Percentiles rank a stretch among this genome's conserved stretches.
These are phyloP conservation scores for Noctua comes DNA, from an alignment of 2,888 invertebrate species.

Conservation along the genomic window DNA sequence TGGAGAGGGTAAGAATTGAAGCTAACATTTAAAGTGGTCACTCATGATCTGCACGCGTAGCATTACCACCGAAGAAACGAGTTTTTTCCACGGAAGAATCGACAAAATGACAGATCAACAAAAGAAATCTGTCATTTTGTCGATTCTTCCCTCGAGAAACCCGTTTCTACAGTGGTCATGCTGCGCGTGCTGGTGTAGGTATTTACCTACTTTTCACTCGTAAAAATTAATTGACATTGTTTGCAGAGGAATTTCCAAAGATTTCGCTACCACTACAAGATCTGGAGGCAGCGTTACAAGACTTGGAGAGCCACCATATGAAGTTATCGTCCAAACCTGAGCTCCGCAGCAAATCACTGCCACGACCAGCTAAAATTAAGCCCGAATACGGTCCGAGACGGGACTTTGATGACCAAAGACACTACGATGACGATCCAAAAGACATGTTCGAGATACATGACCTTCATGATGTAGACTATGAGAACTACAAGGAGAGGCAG, in stretches of 20 bases:
- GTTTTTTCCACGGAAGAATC: too few relatives aligned
- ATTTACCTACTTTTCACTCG: background rate
- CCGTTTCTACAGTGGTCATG: too few relatives aligned
- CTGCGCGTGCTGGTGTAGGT: background rate
- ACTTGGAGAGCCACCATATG: conserved; percentile 83
- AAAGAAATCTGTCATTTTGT: too few relatives aligned
- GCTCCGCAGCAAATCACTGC: conserved; percentile 83
- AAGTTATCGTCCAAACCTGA: conserved; percentile 77
- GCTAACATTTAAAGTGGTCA: background rate
- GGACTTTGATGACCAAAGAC: conserved; percentile 78
- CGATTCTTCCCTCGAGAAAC: too few relatives aligned
- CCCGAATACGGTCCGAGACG: conserved; percentile 80
- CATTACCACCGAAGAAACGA: too few relatives aligned
- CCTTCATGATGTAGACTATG: conserved; percentile 84
- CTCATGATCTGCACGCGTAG: too few relatives aligned
- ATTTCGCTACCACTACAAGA: conserved; percentile 86
- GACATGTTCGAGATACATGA: conserved; percentile 87
- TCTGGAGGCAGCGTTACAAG: conserved; percentile 84
- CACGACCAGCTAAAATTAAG: conserved; percentile 80
- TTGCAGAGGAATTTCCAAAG: conserved; percentile 85
- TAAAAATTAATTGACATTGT: background rate
- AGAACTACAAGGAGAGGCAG: conserved; percentile 88
- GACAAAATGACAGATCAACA: too few relatives aligned
- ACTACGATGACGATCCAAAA: conserved; percentile 80
- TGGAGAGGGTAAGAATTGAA: conserved; percentile 74